Evolutionary conservation across 2,888 invertebrate genomes (phyloP).

Genomic region (Thecocarcelia acutangulata): DNA sequence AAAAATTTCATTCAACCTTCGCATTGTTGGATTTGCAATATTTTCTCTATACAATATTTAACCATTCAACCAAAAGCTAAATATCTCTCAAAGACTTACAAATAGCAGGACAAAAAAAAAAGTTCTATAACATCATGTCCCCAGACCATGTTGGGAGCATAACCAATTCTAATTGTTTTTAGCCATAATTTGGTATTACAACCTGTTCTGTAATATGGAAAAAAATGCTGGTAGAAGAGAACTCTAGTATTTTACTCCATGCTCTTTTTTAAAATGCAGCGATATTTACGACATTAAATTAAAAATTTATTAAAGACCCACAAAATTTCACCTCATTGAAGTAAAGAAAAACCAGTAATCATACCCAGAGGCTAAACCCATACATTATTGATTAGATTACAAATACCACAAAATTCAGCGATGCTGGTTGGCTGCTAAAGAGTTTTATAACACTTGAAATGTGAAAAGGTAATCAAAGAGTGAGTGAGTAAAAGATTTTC

Average conservation of each 20-base stretch:
- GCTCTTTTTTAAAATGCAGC: slow-evolving; percentile 5
- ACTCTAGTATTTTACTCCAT: not conserved
- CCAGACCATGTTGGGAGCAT: slow-evolving; percentile 45
- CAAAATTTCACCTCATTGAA: slow-evolving; percentile 47
- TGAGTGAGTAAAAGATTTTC: not conserved
- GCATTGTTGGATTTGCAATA: not conserved
- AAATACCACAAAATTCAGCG: not conserved
- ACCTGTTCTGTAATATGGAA: slow-evolving; percentile 33
- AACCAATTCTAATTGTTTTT: slow-evolving; percentile 55
- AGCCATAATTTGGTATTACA: slow-evolving; percentile 49
- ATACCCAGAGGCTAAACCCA: slow-evolving; percentile 62
- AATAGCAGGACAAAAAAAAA: slow-evolving; percentile 6
- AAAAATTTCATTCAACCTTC: slow-evolving; percentile 3
- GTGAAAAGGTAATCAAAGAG: not conserved
- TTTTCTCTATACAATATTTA: slow-evolving; percentile 8
- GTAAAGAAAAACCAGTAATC: slow-evolving; percentile 61
- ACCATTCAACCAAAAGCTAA: slow-evolving; percentile 1
- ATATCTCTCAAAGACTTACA: slow-evolving; percentile 2
- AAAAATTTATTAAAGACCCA: slow-evolving; percentile 40
- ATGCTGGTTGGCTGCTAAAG: not conserved
- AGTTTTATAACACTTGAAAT: not conserved
- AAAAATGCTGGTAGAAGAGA: slow-evolving; percentile 27
- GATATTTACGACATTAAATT: not conserved
- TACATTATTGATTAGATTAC: slow-evolving; percentile 51
- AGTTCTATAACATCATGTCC: slow-evolving; percentile 19